Evolutionary conservation across 1,140 invertebrate genomes (phyloP).

Genomic region (Lepidotrigona ventralis): DNA sequence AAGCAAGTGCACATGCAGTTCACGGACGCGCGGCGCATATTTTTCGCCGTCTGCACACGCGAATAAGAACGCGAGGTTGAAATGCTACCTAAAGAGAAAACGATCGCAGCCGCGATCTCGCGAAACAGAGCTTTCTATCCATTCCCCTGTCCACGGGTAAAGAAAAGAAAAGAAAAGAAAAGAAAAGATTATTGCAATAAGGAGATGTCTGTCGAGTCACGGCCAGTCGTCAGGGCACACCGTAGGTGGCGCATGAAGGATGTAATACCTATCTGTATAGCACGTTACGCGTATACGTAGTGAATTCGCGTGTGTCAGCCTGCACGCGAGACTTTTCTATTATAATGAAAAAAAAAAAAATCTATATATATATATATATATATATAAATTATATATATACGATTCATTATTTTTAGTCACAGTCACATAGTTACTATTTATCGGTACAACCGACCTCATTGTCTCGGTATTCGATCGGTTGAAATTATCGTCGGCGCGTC

Average conservation of each 20-base stretch:
- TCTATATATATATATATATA: constrained; percentile 39
- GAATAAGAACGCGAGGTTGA: neutral
- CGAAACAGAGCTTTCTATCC: constrained; percentile 16
- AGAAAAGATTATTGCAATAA: constrained; percentile 67
- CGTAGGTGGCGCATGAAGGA: constrained; percentile 41
- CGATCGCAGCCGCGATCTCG: neutral
- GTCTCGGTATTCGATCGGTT: constrained; percentile 34
- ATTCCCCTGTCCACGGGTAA: neutral
- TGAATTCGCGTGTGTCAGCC: constrained; percentile 70
- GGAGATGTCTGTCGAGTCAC: constrained; percentile 42
- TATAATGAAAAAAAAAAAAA: constrained; percentile 36
- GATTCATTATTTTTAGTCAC: constrained; percentile 61
- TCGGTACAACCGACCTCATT: constrained; percentile 22
- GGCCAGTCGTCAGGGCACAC: neutral
- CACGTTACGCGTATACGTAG: constrained; percentile 72
- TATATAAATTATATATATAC: constrained; percentile 53
- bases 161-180: neutral
- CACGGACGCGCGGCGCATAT: neutral
- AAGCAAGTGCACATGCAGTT: constrained; percentile 5
- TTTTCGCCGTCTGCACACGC: neutral
- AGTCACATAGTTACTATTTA: constrained; percentile 51
- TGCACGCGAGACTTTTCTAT: constrained; percentile 70
- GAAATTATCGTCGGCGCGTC: constrained; percentile 17
- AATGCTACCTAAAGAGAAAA: neutral
- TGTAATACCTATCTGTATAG: constrained; percentile 72